Base-by-base conservation (phyloP, 1,140 invertebrate genomes). In the Drosophila azteca region DNA sequence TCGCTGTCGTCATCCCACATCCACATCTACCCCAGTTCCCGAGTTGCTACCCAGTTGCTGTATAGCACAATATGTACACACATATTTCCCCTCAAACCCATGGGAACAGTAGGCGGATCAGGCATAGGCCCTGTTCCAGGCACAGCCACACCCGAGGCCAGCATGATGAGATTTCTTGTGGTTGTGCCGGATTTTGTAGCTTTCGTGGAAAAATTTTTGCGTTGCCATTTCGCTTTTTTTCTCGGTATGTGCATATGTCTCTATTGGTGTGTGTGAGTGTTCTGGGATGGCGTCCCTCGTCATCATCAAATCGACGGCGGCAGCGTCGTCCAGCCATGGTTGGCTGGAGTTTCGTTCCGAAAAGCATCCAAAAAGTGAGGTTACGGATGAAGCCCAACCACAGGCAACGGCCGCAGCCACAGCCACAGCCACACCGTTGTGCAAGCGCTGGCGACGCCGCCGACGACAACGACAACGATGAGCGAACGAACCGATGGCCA, bases 311-410 rank as follows among this genome's bases (percentile, higher is more conserved):
- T 13, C 35, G 35, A 39, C 35, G 11, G 35, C 35, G 35, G 11
- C 35, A 39, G 35, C 35, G 35, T 39, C 35, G 35, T 39, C 35
- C 35, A 39, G 35, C 35, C 35, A 39, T 59, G 15, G 26, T 26
- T 59, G 50, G 54, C 61, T 68, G 66, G 66, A 57, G 35, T 39
- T 39, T 39, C 35, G 11, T 39, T 39, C 35, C 35, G 35, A 39
- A 39, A 11, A 39, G 35, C 63, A 44, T 11, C 11, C 48, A 20
- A 58, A 74, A 74, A 75, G 71, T 75, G 71, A 75, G 71, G 71
- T 75, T 75, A 75, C 60, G 69, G 46, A 54, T 71, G 67, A 45
- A 72, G 54, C 35, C 22, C 41, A 55, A 41, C 61, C 35, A 51
- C 49, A 20, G 35, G 20, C 55, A 58, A 43, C 39, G 31, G 31